These are phyloP conservation scores for Paracentrotus lividus DNA, from an alignment of 53 echinoderm and acorn worm species.

Conservation along the genomic window DNA sequence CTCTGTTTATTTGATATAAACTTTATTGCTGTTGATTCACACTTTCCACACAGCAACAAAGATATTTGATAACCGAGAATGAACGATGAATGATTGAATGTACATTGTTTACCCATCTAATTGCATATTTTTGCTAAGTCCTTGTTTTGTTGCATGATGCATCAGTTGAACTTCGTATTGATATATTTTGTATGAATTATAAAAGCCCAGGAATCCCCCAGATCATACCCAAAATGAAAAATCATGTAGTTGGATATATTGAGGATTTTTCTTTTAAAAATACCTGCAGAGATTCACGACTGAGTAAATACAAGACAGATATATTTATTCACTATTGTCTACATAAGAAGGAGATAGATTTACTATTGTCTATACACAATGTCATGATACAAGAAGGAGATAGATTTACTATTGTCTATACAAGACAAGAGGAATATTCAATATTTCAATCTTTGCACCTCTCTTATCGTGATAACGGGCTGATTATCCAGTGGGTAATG, in stretches of 20 bases:
- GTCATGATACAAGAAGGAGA: not conserved
- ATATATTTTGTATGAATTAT: too few relatives aligned
- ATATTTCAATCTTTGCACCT: conserved; percentile 48
- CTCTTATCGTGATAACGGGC: conserved; percentile 36
- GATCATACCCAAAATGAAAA: too few relatives aligned
- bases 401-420: conserved; percentile 3
- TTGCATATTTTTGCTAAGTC: too few relatives aligned
- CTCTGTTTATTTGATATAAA: not conserved
- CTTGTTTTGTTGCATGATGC: too few relatives aligned
- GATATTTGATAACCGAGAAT: too few relatives aligned
- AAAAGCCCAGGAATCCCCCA: too few relatives aligned
- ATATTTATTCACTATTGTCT: not conserved
- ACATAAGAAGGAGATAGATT: not conserved
- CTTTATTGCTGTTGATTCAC: not conserved
- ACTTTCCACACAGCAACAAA: too few relatives aligned
- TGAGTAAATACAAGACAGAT: not conserved
- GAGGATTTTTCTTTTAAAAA: not conserved
- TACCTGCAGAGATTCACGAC: not conserved
- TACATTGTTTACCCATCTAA: too few relatives aligned
- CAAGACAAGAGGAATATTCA: conserved; percentile 17
- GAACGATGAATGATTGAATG: too few relatives aligned
- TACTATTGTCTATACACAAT: not conserved
- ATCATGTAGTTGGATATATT: too few relatives aligned
- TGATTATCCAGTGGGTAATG: conserved; percentile 35
- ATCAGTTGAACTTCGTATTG: too few relatives aligned